These are phyloP conservation scores for Diadophis punctatus DNA, from an alignment of 2,113 vertebrate species.

Conservation along the genomic window DNA sequence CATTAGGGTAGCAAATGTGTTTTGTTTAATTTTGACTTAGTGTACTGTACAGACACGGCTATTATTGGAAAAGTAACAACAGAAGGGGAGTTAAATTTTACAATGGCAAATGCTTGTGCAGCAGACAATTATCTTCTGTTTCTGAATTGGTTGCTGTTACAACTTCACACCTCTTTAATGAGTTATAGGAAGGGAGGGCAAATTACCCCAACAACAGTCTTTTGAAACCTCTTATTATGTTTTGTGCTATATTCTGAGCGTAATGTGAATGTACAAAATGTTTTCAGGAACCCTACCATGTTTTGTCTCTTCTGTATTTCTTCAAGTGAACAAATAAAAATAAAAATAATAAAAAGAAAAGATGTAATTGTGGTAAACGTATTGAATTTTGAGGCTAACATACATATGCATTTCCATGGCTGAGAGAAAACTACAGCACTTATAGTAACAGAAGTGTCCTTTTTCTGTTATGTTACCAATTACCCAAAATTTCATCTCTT, in stretches of 20 bases:
- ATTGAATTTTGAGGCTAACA: not conserved
- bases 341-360: not conserved
- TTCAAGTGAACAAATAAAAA: not conserved
- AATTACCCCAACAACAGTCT: not conserved
- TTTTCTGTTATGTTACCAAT: rapidly evolving
- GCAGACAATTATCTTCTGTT: not conserved
- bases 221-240: not conserved
- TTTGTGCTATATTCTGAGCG: not conserved
- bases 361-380: not conserved
- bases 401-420: not conserved
- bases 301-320: not conserved
- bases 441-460: not conserved
- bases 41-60: not conserved
- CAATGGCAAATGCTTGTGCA: not conserved
- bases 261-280: not conserved
- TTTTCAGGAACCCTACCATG: not conserved
- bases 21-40: not conserved
- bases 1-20: not conserved
- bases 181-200: not conserved
- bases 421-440: not conserved
- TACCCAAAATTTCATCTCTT: not conserved
- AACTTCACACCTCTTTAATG: not conserved
- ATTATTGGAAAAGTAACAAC: not conserved
- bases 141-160: not conserved
- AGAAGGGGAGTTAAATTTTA: not conserved